Evolutionary conservation across 2,888 invertebrate genomes (phyloP), one percentile per base, ranked within the genome.

Genomic region (Neelides folsomi): DNA sequence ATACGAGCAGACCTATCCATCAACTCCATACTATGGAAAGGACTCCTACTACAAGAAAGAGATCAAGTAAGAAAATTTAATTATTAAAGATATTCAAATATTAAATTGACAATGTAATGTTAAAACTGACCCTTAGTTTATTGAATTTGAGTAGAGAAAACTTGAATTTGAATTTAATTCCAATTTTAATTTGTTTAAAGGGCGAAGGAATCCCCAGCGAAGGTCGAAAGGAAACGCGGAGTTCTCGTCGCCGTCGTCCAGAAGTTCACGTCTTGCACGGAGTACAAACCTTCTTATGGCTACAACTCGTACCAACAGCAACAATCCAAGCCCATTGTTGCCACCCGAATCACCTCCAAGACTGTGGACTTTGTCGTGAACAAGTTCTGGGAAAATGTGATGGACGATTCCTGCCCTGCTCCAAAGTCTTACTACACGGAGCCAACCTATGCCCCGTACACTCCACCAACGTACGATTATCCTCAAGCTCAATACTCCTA

Each of bases 241-340:
- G 59, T 59, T 13, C 42, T 63, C 12, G 59, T 59, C 40, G 63
- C 60, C 19, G 50, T 63, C 9, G 63, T 63, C 12, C 59, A 60
- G 38, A 35, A 57, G 18, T 41, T 53, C 12, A 48, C 55, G 9
- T n/a, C 39, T 2, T 62, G 62, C 47, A 53, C 56, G 2, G 52
- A 47, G 7, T 50, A 54, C 34, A 35, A 47, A 37, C 54, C 55
- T 51, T 43, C 53, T n/a, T 56, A 60, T 20, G 56, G 59, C 13
- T 55, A 57, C 36, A 46, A 44, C 12, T 12, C 19, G 1, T 50
- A 56, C 13, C 52, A 55, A 45, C 53, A 49, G 12, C 55, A 57
- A 10, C 58, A 62, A 20, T 58, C 59, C 20, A 59, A 54, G 39
- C 55, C 58, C 16, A 59, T 62, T 54, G 51, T 39, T 9, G 62